A percentile compares a stretch with the other conserved stretches of the same genome.
Evolutionary conservation across 2,113 vertebrate genomes (phyloP).

Genomic region (Butastur rufipennis): DNA sequence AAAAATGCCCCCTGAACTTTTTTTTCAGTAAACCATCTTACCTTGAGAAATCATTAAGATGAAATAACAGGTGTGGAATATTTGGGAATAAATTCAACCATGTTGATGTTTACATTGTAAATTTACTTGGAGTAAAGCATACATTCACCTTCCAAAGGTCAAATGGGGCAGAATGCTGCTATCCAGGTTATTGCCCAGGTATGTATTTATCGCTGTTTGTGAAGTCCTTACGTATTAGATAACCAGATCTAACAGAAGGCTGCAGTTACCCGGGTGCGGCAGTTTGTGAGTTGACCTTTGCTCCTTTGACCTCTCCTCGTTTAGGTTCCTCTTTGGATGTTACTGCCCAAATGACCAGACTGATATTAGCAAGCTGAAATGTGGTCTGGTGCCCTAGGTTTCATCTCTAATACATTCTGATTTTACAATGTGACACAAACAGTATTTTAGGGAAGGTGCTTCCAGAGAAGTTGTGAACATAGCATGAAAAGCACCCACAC

Average conservation of each 20-base stretch:
- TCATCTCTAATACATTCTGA: neutral
- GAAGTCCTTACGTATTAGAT: neutral
- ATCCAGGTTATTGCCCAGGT: neutral
- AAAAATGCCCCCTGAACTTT: neutral
- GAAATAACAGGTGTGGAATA: neutral
- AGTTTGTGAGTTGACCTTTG: neutral
- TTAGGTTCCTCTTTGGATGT: neutral
- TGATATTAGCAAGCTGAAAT: neutral
- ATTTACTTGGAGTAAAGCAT: neutral
- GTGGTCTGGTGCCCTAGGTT: neutral
- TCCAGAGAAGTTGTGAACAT: neutral
- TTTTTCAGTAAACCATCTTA: neutral
- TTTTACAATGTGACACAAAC: neutral
- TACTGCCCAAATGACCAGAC: neutral
- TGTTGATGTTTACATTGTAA: neutral
- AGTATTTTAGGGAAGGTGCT: neutral
- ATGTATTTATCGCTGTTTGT: neutral
- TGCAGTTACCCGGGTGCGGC: neutral
- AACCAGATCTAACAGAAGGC: neutral
- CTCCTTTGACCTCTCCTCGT: neutral
- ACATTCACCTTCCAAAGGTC: neutral
- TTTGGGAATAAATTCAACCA: neutral
- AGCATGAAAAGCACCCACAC: neutral
- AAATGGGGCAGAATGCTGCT: neutral
- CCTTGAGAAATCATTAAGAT: neutral